A percentile compares a stretch with the other conserved stretches of the same genome.
Conservation (phyloP, 2,797 vertebrate genomes). For the Siniperca obscura region DNA sequence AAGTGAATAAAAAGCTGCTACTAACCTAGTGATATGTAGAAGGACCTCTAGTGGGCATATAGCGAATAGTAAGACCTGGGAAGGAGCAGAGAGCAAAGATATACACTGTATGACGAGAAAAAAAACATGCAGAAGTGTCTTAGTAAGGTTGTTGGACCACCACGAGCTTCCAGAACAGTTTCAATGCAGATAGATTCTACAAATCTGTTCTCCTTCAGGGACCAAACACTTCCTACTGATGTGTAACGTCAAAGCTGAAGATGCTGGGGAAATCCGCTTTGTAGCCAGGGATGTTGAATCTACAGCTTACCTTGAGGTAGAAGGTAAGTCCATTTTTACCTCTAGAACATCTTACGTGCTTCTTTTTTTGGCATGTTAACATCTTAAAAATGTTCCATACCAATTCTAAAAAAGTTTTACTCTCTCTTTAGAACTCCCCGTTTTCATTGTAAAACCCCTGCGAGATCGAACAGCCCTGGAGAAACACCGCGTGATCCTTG, state of each 20-base stretch:
- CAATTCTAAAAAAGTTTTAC: background rate
- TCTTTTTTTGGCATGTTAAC: background rate
- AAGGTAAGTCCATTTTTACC: constrained; percentile 81
- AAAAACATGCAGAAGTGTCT: background rate
- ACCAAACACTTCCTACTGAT: constrained; percentile 92
- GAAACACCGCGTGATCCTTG: constrained; percentile 92
- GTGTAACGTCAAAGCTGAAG: constrained; percentile 87
- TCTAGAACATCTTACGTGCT: background rate
- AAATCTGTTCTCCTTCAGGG: constrained; percentile 76
- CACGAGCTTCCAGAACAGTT: background rate
- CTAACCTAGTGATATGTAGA: background rate
- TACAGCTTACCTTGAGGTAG: constrained; percentile 87
- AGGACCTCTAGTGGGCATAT: constrained; percentile 12
- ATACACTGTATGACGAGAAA: background rate
- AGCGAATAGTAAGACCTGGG: background rate
- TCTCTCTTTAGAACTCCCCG: constrained; percentile 78
- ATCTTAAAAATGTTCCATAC: background rate
- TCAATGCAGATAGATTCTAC: background rate
- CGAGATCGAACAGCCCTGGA: constrained; percentile 92
- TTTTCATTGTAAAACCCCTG: constrained; percentile 91
- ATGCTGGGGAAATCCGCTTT: constrained; percentile 91
- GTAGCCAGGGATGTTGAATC: constrained; percentile 85
- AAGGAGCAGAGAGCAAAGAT: constrained; percentile 8
- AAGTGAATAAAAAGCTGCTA: background rate
- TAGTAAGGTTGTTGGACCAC: background rate